These are phyloP conservation scores for Odontesthes bonariensis DNA, from an alignment of 2,113 vertebrate genomes.

Conservation along the genomic window DNA sequence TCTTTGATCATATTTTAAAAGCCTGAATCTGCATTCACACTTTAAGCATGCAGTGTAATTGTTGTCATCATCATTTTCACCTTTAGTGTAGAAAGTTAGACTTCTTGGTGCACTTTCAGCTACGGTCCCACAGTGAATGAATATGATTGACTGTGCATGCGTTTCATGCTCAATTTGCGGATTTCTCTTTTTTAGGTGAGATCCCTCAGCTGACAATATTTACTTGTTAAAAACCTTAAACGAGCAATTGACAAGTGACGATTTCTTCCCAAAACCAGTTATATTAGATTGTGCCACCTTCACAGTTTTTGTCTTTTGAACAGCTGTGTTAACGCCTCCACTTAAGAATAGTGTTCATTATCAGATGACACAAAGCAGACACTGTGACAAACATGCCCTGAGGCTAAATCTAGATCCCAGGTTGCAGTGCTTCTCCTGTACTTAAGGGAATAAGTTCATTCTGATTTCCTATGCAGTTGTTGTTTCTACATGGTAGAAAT, in stretches of 20 bases:
- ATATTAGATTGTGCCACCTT: conserved; percentile 15
- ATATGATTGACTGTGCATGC: conserved; percentile 5
- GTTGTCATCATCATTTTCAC: conserved; percentile 46
- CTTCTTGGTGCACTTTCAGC: neutral
- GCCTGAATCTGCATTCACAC: conserved; percentile 8
- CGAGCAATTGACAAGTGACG: conserved; percentile 19
- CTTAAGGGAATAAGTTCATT: conserved; percentile 22
- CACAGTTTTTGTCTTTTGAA: conserved; percentile 42
- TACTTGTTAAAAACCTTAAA: conserved; percentile 10
- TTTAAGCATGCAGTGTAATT: conserved; percentile 19
- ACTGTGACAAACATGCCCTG: conserved; percentile 20
- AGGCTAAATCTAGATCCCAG: conserved; percentile 41
- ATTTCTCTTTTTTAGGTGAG: conserved; percentile 1
- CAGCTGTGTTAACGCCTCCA: conserved; percentile 42
- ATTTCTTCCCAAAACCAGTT: conserved; percentile 18
- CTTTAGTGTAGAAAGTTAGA: conserved; percentile 18
- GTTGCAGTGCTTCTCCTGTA: conserved; percentile 18
- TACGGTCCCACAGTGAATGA: conserved; percentile 18
- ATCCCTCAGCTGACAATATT: conserved; percentile 6
- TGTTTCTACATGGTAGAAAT: neutral
- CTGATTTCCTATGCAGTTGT: conserved; percentile 46
- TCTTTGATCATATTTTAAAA: conserved; percentile 37
- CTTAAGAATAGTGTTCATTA: conserved; percentile 32
- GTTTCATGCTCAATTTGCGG: conserved; percentile 8
- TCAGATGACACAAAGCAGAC: conserved; percentile 29